These are phyloP conservation scores for Apis laboriosa DNA, from an alignment of 1,140 invertebrate genomes.

Conservation along the genomic window DNA sequence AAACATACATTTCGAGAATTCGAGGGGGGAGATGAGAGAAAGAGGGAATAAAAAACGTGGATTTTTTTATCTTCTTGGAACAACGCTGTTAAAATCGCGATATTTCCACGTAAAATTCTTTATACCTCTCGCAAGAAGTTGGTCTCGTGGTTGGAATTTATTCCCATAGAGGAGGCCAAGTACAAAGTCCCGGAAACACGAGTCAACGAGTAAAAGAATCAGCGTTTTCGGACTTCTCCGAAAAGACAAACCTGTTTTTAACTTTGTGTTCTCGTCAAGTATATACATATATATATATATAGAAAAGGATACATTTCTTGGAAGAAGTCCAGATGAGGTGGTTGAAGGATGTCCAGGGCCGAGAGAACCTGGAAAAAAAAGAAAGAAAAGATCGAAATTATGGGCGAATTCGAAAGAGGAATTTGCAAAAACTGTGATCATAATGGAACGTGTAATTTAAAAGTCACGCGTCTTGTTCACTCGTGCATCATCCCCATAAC, in stretches of 20 bases:
- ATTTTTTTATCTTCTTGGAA: background rate
- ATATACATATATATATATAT: conserved; percentile 48
- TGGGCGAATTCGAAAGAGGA: too few species aligned
- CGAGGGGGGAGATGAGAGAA: too few species aligned
- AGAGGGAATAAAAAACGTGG: background rate
- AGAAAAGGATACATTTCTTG: conserved; percentile 99
- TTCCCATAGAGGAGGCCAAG: background rate
- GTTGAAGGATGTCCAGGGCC: conserved; percentile 97
- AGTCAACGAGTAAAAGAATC: conserved; percentile 22
- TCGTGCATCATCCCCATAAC: too few species aligned
- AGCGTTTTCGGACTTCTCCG: conserved; percentile 7
- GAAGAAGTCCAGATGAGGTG: conserved; percentile 98
- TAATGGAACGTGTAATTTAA: too few species aligned
- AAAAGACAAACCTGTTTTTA: conserved; percentile 14
- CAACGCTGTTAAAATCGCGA: background rate
- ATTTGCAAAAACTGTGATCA: background rate
- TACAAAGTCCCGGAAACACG: conserved; percentile 6
- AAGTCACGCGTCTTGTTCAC: too few species aligned
- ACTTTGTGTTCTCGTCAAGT: too few species aligned
- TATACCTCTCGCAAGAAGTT: too few species aligned
- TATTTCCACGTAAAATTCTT: background rate
- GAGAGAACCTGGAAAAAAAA: conserved; percentile 90
- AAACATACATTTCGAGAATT: too few species aligned
- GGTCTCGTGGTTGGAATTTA: background rate
- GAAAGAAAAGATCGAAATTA: background rate